Evolutionary conservation across 1,140 invertebrate genomes (phyloP).

Genomic region (Zaprionus kolodkinae): DNA sequence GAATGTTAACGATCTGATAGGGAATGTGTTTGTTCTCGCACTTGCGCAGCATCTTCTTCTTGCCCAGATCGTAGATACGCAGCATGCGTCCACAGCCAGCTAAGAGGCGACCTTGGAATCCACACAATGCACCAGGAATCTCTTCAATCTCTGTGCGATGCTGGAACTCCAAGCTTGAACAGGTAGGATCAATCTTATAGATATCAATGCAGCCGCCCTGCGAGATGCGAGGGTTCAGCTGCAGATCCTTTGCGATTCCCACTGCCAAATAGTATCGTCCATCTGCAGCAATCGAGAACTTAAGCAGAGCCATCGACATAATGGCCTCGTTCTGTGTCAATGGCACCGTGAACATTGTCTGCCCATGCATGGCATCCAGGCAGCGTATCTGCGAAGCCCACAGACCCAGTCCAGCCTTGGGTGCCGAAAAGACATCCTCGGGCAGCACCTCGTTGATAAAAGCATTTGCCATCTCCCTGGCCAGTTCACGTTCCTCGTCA

Average conservation of each 20-base stretch:
- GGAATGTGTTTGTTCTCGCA: conserved; percentile 99
- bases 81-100: conserved; percentile 97
- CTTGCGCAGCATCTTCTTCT: conserved; percentile 98
- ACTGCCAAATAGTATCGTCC: conserved; percentile 85
- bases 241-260: conserved; percentile 95
- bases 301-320: conserved; percentile 89
- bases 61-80: conserved; percentile 98
- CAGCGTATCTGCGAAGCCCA: conserved; percentile 98
- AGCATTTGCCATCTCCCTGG: conserved; percentile 98
- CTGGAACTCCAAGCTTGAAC: conserved; percentile 93
- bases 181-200: conserved; percentile 87
- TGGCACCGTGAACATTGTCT: conserved; percentile 91
- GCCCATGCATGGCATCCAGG: conserved; percentile 93
- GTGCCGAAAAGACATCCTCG: conserved; percentile 96
- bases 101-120: conserved; percentile 96
- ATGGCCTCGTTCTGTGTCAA: conserved; percentile 99
- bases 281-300: conserved; percentile 82
- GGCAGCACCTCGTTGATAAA: conserved; percentile 98
- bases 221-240: conserved; percentile 90
- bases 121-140: conserved; percentile 94
- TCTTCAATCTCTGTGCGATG: conserved; percentile 98
- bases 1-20: conserved; percentile 96
- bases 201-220: conserved; percentile 72
- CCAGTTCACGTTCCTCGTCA: conserved; percentile 96
- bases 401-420: conserved; percentile 97